These are phyloP conservation scores for Coregonus clupeaformis DNA, from an alignment of 2,113 vertebrate species.

Conservation along the genomic window DNA sequence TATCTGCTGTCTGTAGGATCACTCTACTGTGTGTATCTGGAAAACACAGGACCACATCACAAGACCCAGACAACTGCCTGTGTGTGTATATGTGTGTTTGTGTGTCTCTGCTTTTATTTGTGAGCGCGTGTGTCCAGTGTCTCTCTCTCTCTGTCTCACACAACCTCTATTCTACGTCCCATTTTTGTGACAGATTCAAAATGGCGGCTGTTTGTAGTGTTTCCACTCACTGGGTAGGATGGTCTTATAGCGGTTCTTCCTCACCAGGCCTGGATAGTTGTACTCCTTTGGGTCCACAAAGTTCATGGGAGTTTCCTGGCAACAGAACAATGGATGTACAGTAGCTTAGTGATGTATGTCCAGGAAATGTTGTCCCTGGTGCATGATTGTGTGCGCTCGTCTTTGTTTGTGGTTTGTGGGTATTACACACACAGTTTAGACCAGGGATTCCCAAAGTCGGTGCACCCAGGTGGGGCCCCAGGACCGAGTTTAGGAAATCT, in stretches of 20 bases:
- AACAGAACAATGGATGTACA: constrained; percentile 40
- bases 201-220: not conserved
- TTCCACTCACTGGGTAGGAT: constrained; percentile 95
- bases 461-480: too few relatives aligned
- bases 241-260: constrained; percentile 98
- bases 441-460: too few relatives aligned
- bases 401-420: constrained; percentile 22
- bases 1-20: constrained; percentile 85
- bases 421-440: not conserved
- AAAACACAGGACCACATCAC: constrained; percentile 30
- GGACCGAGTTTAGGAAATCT: too few relatives aligned
- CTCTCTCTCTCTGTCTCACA: too few relatives aligned
- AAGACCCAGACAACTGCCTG: not conserved
- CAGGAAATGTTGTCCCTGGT: too few relatives aligned
- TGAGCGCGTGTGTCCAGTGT: not conserved
- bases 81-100: not conserved
- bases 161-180: too few relatives aligned
- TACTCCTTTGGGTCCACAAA: constrained; percentile 99
- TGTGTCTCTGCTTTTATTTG: not conserved
- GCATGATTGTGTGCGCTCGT: constrained; percentile 27
- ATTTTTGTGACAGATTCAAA: too few relatives aligned
- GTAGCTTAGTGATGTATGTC: constrained; percentile 1
- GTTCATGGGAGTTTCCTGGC: constrained; percentile 97
- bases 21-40: constrained; percentile 98
- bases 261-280: constrained; percentile 92